A percentile compares a stretch with the other conserved stretches of the same genome.
These are phyloP conservation scores for Pipistrellus pygmaeus DNA, from an alignment of 2,797 vertebrate genomes.

Conservation along the genomic window DNA sequence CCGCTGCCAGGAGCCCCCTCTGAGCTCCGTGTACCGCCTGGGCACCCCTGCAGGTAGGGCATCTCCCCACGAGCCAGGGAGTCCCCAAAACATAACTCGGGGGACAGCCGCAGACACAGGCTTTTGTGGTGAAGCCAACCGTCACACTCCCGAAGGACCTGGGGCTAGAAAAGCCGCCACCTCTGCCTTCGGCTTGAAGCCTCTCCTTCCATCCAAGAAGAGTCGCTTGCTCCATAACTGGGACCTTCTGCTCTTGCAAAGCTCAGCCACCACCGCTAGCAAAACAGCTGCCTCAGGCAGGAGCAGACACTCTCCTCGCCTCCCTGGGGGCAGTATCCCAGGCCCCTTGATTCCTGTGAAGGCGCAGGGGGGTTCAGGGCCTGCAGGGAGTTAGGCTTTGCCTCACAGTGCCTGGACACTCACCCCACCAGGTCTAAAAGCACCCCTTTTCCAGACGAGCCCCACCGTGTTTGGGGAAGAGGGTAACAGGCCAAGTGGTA, in stretches of 20 bases:
- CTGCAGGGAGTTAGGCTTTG: neutral
- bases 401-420: neutral
- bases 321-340: neutral
- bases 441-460: neutral
- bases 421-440: neutral
- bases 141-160: neutral
- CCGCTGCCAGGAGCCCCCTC: neutral
- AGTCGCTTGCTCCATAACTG: neutral
- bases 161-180: neutral
- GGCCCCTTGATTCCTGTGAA: neutral
- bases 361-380: neutral
- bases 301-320: neutral
- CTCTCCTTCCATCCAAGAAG: neutral
- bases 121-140: neutral
- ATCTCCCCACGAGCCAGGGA: neutral
- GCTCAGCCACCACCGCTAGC: neutral
- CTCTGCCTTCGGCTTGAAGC: neutral
- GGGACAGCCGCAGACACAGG: neutral
- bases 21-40: neutral
- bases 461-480: neutral
- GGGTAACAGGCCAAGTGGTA: neutral
- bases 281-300: neutral
- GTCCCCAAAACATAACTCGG: neutral
- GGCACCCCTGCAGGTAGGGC: neutral
- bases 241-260: neutral